phyloP scores from a whole-genome alignment of 2,113 vertebrate genomes.

The Rhinoderma darwinii region DNA sequence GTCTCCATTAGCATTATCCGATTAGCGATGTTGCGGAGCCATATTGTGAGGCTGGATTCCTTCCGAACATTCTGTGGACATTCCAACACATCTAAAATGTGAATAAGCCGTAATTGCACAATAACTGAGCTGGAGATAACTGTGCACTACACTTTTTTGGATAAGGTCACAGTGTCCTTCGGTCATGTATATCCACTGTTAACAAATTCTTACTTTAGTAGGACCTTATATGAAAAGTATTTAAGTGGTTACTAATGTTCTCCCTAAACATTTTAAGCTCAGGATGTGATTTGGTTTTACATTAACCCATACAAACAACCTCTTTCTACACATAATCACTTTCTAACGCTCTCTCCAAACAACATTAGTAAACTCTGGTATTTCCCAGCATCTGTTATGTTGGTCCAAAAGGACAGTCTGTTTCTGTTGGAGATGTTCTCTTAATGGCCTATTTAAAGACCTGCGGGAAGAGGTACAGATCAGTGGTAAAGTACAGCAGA shows the following conservation, averaged over 20 bases:
- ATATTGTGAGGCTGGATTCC: slow-evolving; percentile 53
- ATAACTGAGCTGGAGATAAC: slow-evolving; percentile 41
- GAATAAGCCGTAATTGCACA: slow-evolving; percentile 51
- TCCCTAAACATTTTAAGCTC: slow-evolving; percentile 27
- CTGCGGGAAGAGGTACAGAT: slow-evolving; percentile 57
- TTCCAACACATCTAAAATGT: slow-evolving; percentile 45
- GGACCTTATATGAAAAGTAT: slow-evolving; percentile 46
- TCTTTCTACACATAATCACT: slow-evolving; percentile 52
- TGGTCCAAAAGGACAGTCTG: slow-evolving; percentile 59
- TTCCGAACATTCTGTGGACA: slow-evolving; percentile 50
- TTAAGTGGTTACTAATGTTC: slow-evolving; percentile 43
- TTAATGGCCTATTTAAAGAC: slow-evolving; percentile 58
- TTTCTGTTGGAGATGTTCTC: slow-evolving; percentile 57
- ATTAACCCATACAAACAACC: slow-evolving; percentile 41
- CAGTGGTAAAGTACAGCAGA: slow-evolving; percentile 57
- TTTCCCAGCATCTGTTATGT: slow-evolving; percentile 57
- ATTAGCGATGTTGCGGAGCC: slow-evolving; percentile 44
- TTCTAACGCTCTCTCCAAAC: slow-evolving; percentile 50
- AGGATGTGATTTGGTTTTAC: slow-evolving; percentile 51
- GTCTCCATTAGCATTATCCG: neutral
- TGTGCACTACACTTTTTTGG: slow-evolving; percentile 25
- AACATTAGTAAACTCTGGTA: slow-evolving; percentile 54
- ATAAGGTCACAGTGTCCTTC: slow-evolving; percentile 39
- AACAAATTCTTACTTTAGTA: slow-evolving; percentile 20
- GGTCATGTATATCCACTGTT: slow-evolving; percentile 22